Base-by-base conservation (phyloP, 2,888 invertebrate species). In the Trypoxylon attenuatum region DNA sequence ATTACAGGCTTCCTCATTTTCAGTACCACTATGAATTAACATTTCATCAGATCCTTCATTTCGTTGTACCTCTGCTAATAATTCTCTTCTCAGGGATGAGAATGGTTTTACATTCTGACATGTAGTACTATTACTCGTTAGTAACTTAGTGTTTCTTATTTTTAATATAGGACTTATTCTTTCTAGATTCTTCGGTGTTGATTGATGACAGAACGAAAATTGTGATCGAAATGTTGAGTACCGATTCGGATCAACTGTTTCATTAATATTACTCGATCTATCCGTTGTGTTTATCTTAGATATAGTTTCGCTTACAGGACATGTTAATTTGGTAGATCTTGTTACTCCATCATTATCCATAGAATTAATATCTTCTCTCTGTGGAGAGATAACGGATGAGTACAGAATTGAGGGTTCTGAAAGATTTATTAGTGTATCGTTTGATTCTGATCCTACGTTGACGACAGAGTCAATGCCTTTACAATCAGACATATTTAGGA, bases 381-480 rank as follows among this genome's bases (percentile, higher is more conserved):
- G 10, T 18, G 63, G 46, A 2, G 71, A 59, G 8, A 39, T 61
- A 19, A 81, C 73, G 1, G 85, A 85, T 0, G 82, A 78, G 51
- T 73, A 77, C 5, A 86, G 68, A 19, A 84, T 49, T 5, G 86
- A 85, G 13, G 86, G 84, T 25, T 84, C 83, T 1, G 87, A 84
- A 42, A 79, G 58, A 18, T 83, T 85, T 80, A 83, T 85, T 3
- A 86, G 10, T 0, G 74, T 49, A 55, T 84, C 83, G 25, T 56
- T 74, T 18, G 86, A 78, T 38, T 85, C 83, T 6, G 85, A 82
- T 39, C 83, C 85, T 5, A 84, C 73, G 58, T 86, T 85, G n/a
- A 84, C 81, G 33, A 87, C 82, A 0, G 86, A 85, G 70, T 84
- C 85, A 2, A 80, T 79, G 56, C 82, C 84, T 49, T 85, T 86